Evolutionary conservation across 1,140 invertebrate genomes (phyloP), one percentile per base, ranked within the genome.

Genomic region (Chelonus insularis): DNA sequence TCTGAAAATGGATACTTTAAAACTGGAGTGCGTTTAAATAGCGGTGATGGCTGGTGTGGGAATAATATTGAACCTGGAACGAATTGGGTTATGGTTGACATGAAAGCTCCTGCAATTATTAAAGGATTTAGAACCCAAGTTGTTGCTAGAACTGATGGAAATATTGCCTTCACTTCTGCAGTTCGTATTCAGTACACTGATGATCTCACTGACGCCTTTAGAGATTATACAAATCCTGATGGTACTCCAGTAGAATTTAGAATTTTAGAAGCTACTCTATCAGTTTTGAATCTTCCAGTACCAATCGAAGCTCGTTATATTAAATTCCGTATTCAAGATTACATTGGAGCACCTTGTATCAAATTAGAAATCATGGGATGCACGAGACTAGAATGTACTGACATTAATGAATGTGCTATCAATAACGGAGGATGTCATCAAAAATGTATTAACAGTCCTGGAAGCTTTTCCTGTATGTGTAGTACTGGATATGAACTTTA

Each of bases 361-460:
- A 92, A 94, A 75, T 73, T 98, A 34, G 96, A 98, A 84, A 84
- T 97, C 12, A 95, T 97, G 89, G 95, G 95, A 5, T 97, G 95
- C 77, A 92, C 91, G 0, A 84, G 93, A 64, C 83, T 96, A 63
- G 94, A 96, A 71, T 98, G 96, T 75, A 84, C 86, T 7, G 95
- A 98, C 75, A 88, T 96, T 25, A 97, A 98, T 72, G 96, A 98
- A 78, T 98, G 96, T 78, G 84, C 85, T 48, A 84, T 84, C 14
- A 89, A 91, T 61, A 98, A 98, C 76, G 96, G 95, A 6, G 94
- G 93, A 14, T 98, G 96, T 78, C 91, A 97, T 72, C 94, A 96
- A 72, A 94, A 95, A 79, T 97, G 95, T 81, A 85, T 95, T 41
- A 97, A 97, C 72, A 91, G 84, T 63, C 89, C 92, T 45, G 96